Evolutionary conservation across 2,888 invertebrate species (phyloP).

Genomic region (Ichneumon xanthorius): DNA sequence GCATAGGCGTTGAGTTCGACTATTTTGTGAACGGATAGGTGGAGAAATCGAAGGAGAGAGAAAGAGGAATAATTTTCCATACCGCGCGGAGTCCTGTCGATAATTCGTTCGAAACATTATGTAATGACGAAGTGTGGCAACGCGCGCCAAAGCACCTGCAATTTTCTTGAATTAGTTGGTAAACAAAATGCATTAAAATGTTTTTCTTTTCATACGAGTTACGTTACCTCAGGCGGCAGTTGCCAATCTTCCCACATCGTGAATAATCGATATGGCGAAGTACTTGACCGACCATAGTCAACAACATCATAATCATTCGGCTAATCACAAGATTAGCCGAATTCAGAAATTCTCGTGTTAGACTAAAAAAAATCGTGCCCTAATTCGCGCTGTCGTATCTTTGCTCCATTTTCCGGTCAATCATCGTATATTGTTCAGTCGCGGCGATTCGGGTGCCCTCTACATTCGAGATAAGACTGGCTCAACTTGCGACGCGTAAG

Average conservation of each 20-base stretch:
- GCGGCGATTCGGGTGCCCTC: too few species aligned
- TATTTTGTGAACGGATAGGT: not conserved
- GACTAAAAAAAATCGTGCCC: too few species aligned
- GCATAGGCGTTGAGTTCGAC: not conserved
- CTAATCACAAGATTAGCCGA: too few species aligned
- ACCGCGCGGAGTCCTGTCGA: not conserved
- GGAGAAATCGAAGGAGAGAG: not conserved
- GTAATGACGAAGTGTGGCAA: not conserved
- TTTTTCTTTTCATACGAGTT: not conserved
- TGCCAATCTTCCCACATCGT: not conserved
- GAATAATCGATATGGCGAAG: not conserved
- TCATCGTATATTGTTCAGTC: too few species aligned
- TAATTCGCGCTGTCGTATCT: too few species aligned
- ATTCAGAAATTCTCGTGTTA: too few species aligned
- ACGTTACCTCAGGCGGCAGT: not conserved
- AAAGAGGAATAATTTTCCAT: not conserved
- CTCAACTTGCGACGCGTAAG: too few species aligned
- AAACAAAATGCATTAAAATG: not conserved
- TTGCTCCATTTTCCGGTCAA: too few species aligned
- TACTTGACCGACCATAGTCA: not conserved
- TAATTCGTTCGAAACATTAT: not conserved
- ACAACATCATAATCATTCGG: too few species aligned
- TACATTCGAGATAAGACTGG: too few species aligned
- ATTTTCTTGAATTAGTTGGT: not conserved
- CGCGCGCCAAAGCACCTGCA: not conserved